phyloP scores from a whole-genome alignment of 2,888 invertebrate species.

The Drosophila prolongata region DNA sequence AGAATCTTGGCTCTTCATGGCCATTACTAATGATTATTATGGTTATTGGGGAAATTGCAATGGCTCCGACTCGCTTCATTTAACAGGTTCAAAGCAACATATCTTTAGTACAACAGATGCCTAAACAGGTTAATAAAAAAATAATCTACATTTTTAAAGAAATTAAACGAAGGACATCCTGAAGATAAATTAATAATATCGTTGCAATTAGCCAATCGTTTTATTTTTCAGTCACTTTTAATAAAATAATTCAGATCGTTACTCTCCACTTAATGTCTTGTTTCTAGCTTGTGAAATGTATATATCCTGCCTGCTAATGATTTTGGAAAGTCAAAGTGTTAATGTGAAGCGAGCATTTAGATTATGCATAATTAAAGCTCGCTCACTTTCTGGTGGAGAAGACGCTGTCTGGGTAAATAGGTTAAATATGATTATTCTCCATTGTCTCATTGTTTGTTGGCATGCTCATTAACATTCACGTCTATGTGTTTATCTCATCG shows the following conservation, averaged over 20 bases:
- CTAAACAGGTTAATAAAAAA: no score
- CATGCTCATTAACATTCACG: conserved; percentile 34
- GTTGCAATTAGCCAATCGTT: no score
- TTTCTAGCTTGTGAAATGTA: neutral
- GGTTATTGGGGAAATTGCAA: neutral
- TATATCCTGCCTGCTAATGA: neutral
- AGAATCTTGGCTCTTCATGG: neutral
- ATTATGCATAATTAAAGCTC: conserved; percentile 69
- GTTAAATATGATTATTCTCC: conserved; percentile 34
- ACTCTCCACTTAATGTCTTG: no score
- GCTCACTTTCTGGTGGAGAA: conserved; percentile 19
- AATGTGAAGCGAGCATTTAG: conserved; percentile 52
- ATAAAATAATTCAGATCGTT: no score
- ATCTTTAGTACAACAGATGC: no score
- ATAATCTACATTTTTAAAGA: no score
- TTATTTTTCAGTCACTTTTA: no score
- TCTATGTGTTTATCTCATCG: conserved; percentile 11
- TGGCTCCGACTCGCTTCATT: neutral
- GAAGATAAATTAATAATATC: no score
- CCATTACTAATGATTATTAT: neutral
- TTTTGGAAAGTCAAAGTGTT: conserved; percentile 53
- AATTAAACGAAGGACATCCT: no score
- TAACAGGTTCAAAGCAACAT: neutral
- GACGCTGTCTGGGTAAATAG: conserved; percentile 19
- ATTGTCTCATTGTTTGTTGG: conserved; percentile 34